Evolutionary conservation across 2,888 invertebrate genomes (phyloP).

Genomic region (Panopea generosa): DNA sequence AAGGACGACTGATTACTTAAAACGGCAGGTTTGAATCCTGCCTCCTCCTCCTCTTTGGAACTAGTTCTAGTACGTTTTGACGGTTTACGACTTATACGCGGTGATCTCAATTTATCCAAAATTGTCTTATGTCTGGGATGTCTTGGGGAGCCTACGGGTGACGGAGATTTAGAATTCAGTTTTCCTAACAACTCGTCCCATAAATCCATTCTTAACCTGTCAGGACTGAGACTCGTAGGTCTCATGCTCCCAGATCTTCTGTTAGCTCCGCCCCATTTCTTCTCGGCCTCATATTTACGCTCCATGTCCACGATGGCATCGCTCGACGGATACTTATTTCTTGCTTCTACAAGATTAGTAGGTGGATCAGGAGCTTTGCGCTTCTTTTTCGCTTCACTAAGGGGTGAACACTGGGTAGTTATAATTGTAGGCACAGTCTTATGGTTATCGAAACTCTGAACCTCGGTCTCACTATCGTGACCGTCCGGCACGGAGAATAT

Average conservation of each 20-base stretch:
- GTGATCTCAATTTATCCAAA: conserved; percentile 54
- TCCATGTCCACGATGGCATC: conserved; percentile 49
- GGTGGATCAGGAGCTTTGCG: conserved; percentile 55
- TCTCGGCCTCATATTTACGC: background rate
- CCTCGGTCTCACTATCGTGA: background rate
- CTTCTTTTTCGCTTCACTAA: conserved; percentile 36
- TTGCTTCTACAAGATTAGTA: conserved; percentile 15
- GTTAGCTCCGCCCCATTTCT: background rate
- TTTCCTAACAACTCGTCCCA: conserved; percentile 48
- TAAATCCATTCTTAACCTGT: conserved; percentile 20
- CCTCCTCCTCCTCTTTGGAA: conserved; percentile 43
- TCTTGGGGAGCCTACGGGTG: conserved; percentile 34
- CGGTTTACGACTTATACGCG: conserved; percentile 32
- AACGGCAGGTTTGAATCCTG: conserved; percentile 49
- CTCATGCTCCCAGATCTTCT: background rate
- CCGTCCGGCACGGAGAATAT: conserved; percentile 27
- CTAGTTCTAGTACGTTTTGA: conserved; percentile 19
- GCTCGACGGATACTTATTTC: conserved; percentile 59
- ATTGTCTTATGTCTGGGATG: conserved; percentile 31
- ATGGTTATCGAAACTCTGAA: background rate
- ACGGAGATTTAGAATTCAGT: conserved; percentile 35
- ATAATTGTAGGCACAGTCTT: conserved; percentile 8
- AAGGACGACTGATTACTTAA: conserved; percentile 46
- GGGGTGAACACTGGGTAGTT: conserved; percentile 36
- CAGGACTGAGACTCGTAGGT: conserved; percentile 48